Evolutionary conservation across 2,113 vertebrate genomes (phyloP).

Genomic region (Emydura subglobosa): DNA sequence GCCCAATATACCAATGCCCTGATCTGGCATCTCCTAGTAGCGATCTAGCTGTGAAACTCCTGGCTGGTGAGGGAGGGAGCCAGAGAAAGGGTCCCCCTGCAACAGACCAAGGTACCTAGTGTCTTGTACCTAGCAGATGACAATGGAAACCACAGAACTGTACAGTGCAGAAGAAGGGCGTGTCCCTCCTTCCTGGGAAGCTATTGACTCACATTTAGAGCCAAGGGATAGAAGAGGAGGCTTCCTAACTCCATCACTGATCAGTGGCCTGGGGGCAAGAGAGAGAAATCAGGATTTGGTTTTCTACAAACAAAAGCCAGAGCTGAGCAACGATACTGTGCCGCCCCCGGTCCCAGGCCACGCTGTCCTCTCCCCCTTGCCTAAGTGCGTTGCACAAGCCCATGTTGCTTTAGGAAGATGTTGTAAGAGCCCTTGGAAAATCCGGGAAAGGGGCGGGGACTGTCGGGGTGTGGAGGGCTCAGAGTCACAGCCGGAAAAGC

Average conservation of each 20-base stretch:
- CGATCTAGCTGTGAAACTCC: background rate
- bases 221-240: background rate
- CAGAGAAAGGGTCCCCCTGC: background rate
- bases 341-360: background rate
- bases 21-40: background rate
- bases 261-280: background rate
- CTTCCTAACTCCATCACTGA: background rate
- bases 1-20: background rate
- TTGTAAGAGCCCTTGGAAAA: background rate
- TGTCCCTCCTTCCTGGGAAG: background rate
- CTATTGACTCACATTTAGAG: background rate
- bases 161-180: background rate
- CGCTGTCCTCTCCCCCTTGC: background rate
- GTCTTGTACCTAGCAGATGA: background rate
- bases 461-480: background rate
- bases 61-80: too few relatives aligned
- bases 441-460: background rate
- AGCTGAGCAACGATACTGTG: background rate
- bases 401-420: background rate
- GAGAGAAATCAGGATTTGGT: background rate
- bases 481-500: slow-evolving; percentile 10
- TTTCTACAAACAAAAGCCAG: background rate
- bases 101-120: background rate
- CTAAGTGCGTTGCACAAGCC: background rate
- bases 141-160: background rate